Evolutionary conservation across 2,888 invertebrate species (phyloP), one percentile per base, ranked within the genome.

Genomic region (Pachymerium ferrugineum): DNA sequence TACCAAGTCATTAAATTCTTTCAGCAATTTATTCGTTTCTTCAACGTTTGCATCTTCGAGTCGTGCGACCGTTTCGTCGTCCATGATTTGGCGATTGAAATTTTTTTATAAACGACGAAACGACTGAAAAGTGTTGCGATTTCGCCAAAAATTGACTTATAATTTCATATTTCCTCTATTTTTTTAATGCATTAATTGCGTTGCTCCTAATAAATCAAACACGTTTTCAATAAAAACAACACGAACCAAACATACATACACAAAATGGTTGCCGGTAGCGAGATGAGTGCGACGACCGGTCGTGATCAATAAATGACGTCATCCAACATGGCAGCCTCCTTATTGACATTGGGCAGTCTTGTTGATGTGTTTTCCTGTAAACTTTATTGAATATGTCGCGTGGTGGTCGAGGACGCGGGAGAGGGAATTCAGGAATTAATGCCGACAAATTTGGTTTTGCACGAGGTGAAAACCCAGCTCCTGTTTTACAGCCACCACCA

Each of bases 1-100:
- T 81, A 86, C 86, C 79, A 83, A 81, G 75, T 82, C 76, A 31
- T 82, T 79, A 78, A 86, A 86, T n/a, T 79, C 79, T 74, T 81
- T 76, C 69, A 81, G 74, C 28, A 77, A 74, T 35, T 74, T 74
- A 70, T 77, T 76, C 68, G 78, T 76, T 70, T 79, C 80, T 38
- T 79, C 78, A 69, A 79, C 79, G 33, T 76, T 77, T 12, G 75
- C 76, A 70, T 19, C 62, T 30, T 75, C 75, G 8, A 75, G 14
- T 22, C 54, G n/a, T 6, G 16, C 14, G 33, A 75, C 28, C 25
- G 67, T 67, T 25, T n/a, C 28, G n/a, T 74, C 75, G 22, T 74
- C 74, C 75, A 75, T 75, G 62, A 14, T 62, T 62, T 62, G 25
- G 16, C 62, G 12, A 25, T 2, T 62, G 2, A 16, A 3, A 19